Conservation (phyloP, 2,797 vertebrate genomes). For the Champsocephalus gunnari region DNA sequence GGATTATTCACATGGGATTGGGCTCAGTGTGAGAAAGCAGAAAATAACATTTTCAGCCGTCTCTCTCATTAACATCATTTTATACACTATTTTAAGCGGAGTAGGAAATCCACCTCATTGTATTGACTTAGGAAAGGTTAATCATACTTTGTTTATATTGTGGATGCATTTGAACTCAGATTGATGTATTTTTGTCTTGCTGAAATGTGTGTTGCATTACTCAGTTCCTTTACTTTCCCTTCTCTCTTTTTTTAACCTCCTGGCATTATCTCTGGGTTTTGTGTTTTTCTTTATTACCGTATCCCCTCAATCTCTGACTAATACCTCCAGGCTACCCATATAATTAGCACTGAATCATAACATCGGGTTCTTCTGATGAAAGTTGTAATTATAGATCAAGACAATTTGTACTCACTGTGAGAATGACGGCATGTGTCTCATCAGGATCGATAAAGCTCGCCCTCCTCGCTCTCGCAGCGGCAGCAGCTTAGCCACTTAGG, state of each 20-base stretch:
- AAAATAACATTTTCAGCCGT: slow-evolving; percentile 17
- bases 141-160: slow-evolving; percentile 27
- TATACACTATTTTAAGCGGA: slow-evolving; percentile 27
- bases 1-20: slow-evolving; percentile 66
- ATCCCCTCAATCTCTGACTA: no score
- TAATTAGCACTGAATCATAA: slow-evolving; percentile 46
- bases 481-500: slow-evolving; percentile 24
- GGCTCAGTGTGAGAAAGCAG: slow-evolving; percentile 36
- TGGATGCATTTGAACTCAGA: slow-evolving; percentile 24
- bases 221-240: background rate
- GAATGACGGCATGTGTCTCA: slow-evolving; percentile 53
- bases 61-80: slow-evolving; percentile 13
- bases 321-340: background rate
- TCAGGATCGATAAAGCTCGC: slow-evolving; percentile 24
- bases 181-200: slow-evolving; percentile 2
- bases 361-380: slow-evolving; percentile 42
- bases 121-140: slow-evolving; percentile 11
- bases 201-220: background rate
- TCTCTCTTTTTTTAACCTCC: background rate
- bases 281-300: background rate
- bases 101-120: background rate
- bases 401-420: slow-evolving; percentile 42
- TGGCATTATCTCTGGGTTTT: background rate
- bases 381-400: slow-evolving; percentile 55
- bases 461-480: slow-evolving; percentile 7